Conservation (phyloP, 2,888 invertebrate genomes). For the Dione vanillae region DNA sequence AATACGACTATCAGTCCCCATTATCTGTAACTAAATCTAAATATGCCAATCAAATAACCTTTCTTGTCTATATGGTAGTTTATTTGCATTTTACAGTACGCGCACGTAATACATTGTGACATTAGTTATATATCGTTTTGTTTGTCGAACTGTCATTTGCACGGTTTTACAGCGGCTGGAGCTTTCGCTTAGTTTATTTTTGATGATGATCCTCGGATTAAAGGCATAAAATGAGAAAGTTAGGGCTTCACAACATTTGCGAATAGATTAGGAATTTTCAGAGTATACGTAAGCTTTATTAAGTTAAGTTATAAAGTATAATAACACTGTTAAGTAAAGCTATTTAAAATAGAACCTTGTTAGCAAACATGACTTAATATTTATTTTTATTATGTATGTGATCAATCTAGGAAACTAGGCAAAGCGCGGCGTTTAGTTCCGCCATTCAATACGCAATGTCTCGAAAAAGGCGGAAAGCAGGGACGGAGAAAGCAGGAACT, state of each 20-base stretch:
- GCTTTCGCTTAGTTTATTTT: constrained; percentile 16
- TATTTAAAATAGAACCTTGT: too few relatives aligned
- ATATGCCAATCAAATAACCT: not conserved
- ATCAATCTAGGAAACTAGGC: too few relatives aligned
- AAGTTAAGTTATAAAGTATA: too few relatives aligned
- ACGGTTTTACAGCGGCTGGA: not conserved
- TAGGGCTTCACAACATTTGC: not conserved
- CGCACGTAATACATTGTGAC: constrained; percentile 2
- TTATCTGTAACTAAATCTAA: not conserved
- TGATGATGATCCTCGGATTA: constrained; percentile 15
- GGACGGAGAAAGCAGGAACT: too few relatives aligned
- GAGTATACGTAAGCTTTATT: not conserved
- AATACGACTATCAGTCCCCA: not conserved
- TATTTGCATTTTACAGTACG: not conserved
- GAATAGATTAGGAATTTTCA: not conserved
- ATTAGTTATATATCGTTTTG: constrained; percentile 13
- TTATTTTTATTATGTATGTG: too few relatives aligned
- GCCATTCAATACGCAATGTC: too few relatives aligned
- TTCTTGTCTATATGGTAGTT: not conserved
- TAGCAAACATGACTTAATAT: too few relatives aligned
- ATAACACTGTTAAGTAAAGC: too few relatives aligned
- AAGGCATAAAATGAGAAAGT: not conserved
- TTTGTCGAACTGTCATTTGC: constrained; percentile 9
- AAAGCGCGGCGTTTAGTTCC: too few relatives aligned
- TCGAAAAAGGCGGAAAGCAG: too few relatives aligned